These are phyloP conservation scores for Ophiodon elongatus DNA, from an alignment of 2,113 vertebrate genomes.

Conservation along the genomic window DNA sequence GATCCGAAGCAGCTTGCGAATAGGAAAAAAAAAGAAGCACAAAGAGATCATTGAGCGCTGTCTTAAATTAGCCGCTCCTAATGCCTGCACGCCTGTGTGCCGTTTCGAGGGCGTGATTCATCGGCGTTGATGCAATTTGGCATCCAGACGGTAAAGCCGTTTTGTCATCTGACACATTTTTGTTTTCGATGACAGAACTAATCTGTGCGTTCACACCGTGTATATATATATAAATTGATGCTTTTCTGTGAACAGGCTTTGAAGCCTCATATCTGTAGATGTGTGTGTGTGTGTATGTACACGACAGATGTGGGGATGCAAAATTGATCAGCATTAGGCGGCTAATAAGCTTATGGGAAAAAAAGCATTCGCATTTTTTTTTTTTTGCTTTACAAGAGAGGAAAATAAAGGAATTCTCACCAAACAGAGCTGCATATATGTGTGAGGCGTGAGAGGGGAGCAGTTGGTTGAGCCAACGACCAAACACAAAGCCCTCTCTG, in stretches of 20 bases:
- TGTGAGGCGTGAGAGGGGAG: slow-evolving; percentile 50
- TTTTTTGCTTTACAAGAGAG: slow-evolving; percentile 20
- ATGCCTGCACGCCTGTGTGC: slow-evolving; percentile 54
- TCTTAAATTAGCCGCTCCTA: slow-evolving; percentile 68
- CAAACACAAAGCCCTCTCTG: slow-evolving; percentile 72
- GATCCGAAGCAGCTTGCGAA: slow-evolving; percentile 30
- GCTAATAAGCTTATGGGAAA: background rate
- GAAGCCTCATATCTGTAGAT: background rate
- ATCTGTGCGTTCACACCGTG: slow-evolving; percentile 48
- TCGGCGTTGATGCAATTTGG: slow-evolving; percentile 51
- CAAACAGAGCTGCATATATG: slow-evolving; percentile 24
- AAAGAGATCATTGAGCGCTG: slow-evolving; percentile 53
- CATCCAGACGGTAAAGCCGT: slow-evolving; percentile 46
- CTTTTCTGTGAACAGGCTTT: slow-evolving; percentile 14
- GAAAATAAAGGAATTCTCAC: slow-evolving; percentile 9
- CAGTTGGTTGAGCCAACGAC: slow-evolving; percentile 54
- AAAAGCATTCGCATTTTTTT: background rate
- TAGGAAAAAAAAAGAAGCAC: slow-evolving; percentile 30
- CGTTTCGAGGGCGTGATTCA: slow-evolving; percentile 62
- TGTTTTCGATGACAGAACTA: slow-evolving; percentile 44
- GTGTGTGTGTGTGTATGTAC: background rate
- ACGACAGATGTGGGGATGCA: slow-evolving; percentile 24
- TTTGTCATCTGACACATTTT: slow-evolving; percentile 53
- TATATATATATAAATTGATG: slow-evolving; percentile 21
- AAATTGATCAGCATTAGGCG: slow-evolving; percentile 17